Base-by-base conservation (phyloP, 2,113 vertebrate species). In the Petroica traversi region DNA sequence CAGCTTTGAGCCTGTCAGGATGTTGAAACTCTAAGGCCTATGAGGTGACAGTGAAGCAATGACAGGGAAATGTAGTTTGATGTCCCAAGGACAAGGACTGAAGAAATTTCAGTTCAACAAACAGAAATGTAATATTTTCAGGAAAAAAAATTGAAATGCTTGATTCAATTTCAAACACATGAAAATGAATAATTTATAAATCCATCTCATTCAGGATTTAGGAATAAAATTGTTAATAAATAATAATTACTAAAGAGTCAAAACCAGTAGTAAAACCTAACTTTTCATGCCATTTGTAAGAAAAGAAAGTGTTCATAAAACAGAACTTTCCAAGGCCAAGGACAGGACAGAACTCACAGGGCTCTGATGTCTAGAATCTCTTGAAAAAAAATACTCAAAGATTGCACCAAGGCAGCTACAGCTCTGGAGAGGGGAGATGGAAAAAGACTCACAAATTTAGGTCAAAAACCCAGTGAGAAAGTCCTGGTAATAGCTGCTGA, bases 341-440 rank as follows among this genome's bases (percentile, higher is more conserved):
- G 22, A 63, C 34, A 2, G 8, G 13, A 7, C 16, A 73, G 41
- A 64, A 24, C 7, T 62, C 3, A 0, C 5, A 49, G 19, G 6
- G 3, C 11, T 78, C 34, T 51, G 8, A 15, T 68, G 18, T n/a
- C 38, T 19, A 8, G 7, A 29, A 11, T 40, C 3, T 68, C 54
- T 58, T 52, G 25, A 78, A 89, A 74, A 62, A 33, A 58, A 71
- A 31, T 43, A 5, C 1, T 6, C 28, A 36, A 83, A 72, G 12
- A 52, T 19, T 84, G 17, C 8, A 62, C 7, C 11, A 72, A 88
- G n/a, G 12, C 19, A 76, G 18, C 31, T 57, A 38, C 23, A 43
- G 2, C 3, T 58, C 34, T 54, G 24, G 22, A 8, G 14, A 76
- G 24, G 17, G 8, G 4, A 77, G 12, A 8, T 48, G 7, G 33